Base-by-base conservation (phyloP, 1,140 invertebrate genomes). In the Ceratitis capitata region DNA sequence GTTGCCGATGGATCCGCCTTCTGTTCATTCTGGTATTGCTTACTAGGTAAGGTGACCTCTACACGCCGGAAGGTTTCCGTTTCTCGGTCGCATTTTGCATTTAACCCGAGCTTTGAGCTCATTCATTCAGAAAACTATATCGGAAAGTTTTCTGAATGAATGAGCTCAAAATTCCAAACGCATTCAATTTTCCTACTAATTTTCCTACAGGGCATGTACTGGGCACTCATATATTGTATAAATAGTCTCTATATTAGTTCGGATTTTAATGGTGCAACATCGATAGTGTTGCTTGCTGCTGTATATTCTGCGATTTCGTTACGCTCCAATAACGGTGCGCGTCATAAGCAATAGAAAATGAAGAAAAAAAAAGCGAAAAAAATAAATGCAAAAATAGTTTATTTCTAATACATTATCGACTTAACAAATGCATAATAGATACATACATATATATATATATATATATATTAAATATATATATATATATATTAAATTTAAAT, bases 261-360 rank as follows among this genome's bases (percentile, higher is more conserved):
- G 39, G 69, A 26, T 78, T 56, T 56, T 78, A 78, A 78, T 78
- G 69, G 35, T 47, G 69, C 69, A 78, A 26, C 12, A 45, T 42
- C 10, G 42, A n/a, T n/a, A n/a, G n/a, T n/a, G n/a, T n/a, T n/a
- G n/a, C n/a, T n/a, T n/a, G n/a, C 5, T 47, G 69, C 23, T 39
- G 42, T 23, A 16, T n/a, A 78, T 23, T 78, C 39, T 26, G 14
- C 39, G 6, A 10, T 78, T 45, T n/a, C n/a, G 39, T 16, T 45
- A 6, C 69, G 69, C 69, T 78, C 69, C 69, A 78, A 78, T 78
- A 78, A 78, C 39, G n/a, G n/a, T n/a, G n/a, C 32, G 69, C 35
- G n/a, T 14, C 39, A 45, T 35, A 26, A 47, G 6, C 35, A 45
- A 78, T 6, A 78, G 45, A 47, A 78, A 26, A 45, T 2, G 9